Evolutionary conservation across 2,797 vertebrate genomes (phyloP).

Genomic region (Rhodeus uyekii): DNA sequence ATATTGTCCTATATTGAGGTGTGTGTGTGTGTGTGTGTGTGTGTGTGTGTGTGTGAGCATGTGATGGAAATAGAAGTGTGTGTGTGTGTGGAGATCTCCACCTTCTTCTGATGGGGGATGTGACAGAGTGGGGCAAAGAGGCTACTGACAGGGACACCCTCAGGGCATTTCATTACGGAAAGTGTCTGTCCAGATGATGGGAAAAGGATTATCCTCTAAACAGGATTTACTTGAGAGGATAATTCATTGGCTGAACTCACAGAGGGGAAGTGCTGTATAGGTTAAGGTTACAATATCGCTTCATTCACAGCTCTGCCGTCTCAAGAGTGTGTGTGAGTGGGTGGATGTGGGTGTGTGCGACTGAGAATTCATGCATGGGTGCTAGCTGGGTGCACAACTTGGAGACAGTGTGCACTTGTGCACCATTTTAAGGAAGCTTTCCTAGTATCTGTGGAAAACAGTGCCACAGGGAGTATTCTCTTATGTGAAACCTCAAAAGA

Average conservation of each 20-base stretch:
- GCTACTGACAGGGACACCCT: slow-evolving; percentile 68
- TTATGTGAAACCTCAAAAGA: slow-evolving; percentile 45
- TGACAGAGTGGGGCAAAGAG: slow-evolving; percentile 62
- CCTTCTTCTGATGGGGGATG: slow-evolving; percentile 59
- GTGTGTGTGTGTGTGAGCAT: slow-evolving; percentile 12
- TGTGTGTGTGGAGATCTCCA: slow-evolving; percentile 16
- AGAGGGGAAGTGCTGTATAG: slow-evolving; percentile 78
- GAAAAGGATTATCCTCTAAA: slow-evolving; percentile 84
- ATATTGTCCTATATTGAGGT: slow-evolving; percentile 16
- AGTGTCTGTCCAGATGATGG: slow-evolving; percentile 84
- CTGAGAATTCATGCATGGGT: slow-evolving; percentile 39
- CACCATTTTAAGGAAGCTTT: neutral
- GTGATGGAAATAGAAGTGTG: slow-evolving; percentile 3
- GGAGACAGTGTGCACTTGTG: neutral
- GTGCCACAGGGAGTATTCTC: slow-evolving; percentile 19
- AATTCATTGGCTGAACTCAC: slow-evolving; percentile 82
- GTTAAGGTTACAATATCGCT: slow-evolving; percentile 82
- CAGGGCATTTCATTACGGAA: slow-evolving; percentile 84
- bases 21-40: slow-evolving; percentile 16
- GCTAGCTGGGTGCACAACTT: slow-evolving; percentile 21
- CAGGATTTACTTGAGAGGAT: slow-evolving; percentile 85
- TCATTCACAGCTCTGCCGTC: slow-evolving; percentile 74
- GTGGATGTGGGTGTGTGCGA: slow-evolving; percentile 9
- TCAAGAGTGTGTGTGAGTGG: slow-evolving; percentile 55
- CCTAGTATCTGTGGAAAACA: slow-evolving; percentile 13